Evolutionary conservation across 2,113 vertebrate species (phyloP).

Genomic region (Corydoras maculifer): DNA sequence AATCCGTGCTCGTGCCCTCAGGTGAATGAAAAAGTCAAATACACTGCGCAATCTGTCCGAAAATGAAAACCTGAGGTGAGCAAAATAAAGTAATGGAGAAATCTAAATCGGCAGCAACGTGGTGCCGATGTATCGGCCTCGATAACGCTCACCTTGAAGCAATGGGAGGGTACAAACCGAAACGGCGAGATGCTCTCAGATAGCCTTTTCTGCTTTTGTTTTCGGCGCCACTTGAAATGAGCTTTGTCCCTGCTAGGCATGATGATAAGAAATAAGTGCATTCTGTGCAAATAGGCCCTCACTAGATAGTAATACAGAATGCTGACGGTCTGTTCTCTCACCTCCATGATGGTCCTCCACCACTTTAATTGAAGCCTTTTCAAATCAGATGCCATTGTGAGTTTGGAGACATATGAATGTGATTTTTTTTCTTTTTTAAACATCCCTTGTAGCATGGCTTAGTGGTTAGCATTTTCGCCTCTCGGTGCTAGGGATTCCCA

Average conservation of each 20-base stretch:
- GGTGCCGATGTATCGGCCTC: conserved; percentile 66
- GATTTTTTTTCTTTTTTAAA: too few relatives aligned
- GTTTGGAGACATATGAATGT: too few relatives aligned
- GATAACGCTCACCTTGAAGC: conserved; percentile 82
- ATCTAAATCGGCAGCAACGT: conserved; percentile 44
- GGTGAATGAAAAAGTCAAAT: conserved; percentile 85
- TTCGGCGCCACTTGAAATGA: conserved; percentile 55
- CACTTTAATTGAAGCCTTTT: too few relatives aligned
- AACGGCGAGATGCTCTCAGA: conserved; percentile 63
- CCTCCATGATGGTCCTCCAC: too few relatives aligned
- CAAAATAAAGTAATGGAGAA: conserved; percentile 69
- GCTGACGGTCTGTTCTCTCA: too few relatives aligned
- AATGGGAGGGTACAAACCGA: conserved; percentile 57
- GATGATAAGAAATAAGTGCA: conserved; percentile 59
- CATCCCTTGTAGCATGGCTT: too few relatives aligned
- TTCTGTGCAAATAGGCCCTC: conserved; percentile 59
- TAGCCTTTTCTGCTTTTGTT: conserved; percentile 65
- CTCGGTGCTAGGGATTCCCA: too few relatives aligned
- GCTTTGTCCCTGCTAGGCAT: conserved; percentile 63
- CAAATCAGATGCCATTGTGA: too few relatives aligned
- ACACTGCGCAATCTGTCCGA: conserved; percentile 81
- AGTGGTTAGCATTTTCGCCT: too few relatives aligned
- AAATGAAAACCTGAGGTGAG: conserved; percentile 86
- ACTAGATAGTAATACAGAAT: too few relatives aligned
- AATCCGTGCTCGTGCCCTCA: conserved; percentile 77